These are phyloP conservation scores for Styela clava DNA, from an alignment of 23 tunicate species.

Conservation along the genomic window DNA sequence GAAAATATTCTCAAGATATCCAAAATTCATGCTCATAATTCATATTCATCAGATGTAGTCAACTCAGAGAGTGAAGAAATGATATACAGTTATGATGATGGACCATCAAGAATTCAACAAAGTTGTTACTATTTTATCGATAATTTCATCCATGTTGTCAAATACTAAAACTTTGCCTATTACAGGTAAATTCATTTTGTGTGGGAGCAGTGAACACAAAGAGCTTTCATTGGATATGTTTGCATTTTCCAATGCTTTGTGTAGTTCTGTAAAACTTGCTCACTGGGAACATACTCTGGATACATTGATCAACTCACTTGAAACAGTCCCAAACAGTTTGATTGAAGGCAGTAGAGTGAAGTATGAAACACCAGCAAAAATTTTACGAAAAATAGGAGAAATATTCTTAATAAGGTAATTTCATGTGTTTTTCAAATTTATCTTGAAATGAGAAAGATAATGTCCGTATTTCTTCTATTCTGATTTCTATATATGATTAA, in stretches of 20 bases:
- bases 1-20: too few species aligned
- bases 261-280: constrained; percentile 67
- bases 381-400: constrained; percentile 68
- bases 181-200: constrained; percentile 43
- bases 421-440: too few species aligned
- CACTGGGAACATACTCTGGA: constrained; percentile 87
- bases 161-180: too few species aligned
- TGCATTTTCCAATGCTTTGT: constrained; percentile 79
- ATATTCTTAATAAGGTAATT: constrained; percentile 68
- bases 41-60: constrained; percentile 20
- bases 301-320: constrained; percentile 47
- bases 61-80: constrained; percentile 52
- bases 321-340: constrained; percentile 49
- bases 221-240: constrained; percentile 44
- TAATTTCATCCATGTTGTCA: too few species aligned
- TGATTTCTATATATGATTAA: too few species aligned
- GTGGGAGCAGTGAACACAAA: constrained; percentile 3
- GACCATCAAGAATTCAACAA: constrained; percentile 32
- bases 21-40: constrained; percentile 32
- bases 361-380: constrained; percentile 39
- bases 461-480: too few species aligned
- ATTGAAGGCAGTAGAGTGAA: constrained; percentile 34
- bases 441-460: too few species aligned
- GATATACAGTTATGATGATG: constrained; percentile 21
- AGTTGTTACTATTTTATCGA: too few species aligned